Conservation (phyloP, 2,113 vertebrate species). For the Triplophysa rosa region DNA sequence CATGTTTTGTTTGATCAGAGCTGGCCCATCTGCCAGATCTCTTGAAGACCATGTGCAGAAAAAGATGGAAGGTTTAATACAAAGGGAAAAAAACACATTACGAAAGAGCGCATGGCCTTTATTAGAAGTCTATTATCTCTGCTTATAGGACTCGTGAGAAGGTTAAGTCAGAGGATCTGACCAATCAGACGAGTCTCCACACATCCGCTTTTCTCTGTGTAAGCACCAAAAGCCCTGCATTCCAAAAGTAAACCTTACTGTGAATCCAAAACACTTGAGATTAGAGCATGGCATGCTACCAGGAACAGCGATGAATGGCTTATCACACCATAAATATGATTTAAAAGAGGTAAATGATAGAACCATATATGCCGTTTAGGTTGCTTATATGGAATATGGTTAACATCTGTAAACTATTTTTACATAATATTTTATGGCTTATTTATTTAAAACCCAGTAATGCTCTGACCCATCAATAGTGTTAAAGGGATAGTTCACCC, state of each 20-base stretch:
- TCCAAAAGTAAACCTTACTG: conserved; percentile 5
- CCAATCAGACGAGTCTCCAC: conserved; percentile 30
- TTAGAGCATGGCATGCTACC: not conserved
- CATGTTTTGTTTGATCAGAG: conserved; percentile 49
- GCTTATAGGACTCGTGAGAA: conserved; percentile 11
- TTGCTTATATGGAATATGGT: too few species aligned
- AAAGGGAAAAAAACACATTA: conserved; percentile 18
- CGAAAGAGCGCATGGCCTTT: conserved; percentile 6
- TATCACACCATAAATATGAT: not conserved
- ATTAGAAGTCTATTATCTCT: conserved; percentile 28
- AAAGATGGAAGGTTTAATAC: conserved; percentile 27
- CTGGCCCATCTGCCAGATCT: conserved; percentile 36
- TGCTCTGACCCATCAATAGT: too few species aligned
- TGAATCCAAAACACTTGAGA: not conserved
- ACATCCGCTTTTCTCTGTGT: conserved; percentile 22
- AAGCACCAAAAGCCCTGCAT: not conserved
- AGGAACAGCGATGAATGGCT: conserved; percentile 1
- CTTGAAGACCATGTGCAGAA: conserved; percentile 31
- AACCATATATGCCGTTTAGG: too few species aligned
- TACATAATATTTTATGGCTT: too few species aligned
- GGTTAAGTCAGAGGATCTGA: conserved; percentile 24
- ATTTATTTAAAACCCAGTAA: too few species aligned
- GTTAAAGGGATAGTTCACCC: too few species aligned
- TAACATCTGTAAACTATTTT: too few species aligned
- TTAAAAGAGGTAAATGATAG: too few species aligned